These are phyloP conservation scores for Ips typographus DNA, from an alignment of 1,140 invertebrate genomes.

Conservation along the genomic window DNA sequence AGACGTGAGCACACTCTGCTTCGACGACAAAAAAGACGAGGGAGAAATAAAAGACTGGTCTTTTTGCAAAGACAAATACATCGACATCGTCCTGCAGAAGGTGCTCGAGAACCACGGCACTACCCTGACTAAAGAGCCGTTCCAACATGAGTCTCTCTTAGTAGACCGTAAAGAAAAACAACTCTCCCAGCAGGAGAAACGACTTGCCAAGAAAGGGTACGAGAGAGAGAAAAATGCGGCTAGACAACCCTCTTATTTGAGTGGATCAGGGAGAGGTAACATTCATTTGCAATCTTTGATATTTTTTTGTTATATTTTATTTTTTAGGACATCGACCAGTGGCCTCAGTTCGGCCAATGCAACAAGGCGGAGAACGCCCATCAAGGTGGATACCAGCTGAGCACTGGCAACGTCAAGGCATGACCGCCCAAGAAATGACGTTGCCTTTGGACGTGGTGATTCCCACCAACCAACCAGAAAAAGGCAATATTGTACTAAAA, in stretches of 20 bases:
- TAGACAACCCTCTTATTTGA: conserved; percentile 61
- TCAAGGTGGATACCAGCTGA: conserved; percentile 78
- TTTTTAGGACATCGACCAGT: conserved; percentile 54
- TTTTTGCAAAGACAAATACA: conserved; percentile 69
- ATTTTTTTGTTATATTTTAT: conserved; percentile 2
- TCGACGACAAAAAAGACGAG: conserved; percentile 83
- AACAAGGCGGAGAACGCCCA: conserved; percentile 42
- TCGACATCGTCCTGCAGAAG: conserved; percentile 79
- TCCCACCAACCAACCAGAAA: conserved; percentile 86
- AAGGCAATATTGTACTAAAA: conserved; percentile 83
- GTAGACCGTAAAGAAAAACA: conserved; percentile 96
- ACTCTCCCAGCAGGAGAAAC: conserved; percentile 91
- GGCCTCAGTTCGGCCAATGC: conserved; percentile 60
- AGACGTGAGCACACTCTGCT: conserved; percentile 91
- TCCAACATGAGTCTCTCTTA: conserved; percentile 94
- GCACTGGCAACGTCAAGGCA: conserved; percentile 87
- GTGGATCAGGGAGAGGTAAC: conserved; percentile 57
- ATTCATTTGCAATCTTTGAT: not conserved
- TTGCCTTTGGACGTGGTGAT: conserved; percentile 91
- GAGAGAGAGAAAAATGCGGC: conserved; percentile 91
- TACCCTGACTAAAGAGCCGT: conserved; percentile 85
- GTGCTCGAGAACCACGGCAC: conserved; percentile 65
- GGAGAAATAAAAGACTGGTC: conserved; percentile 72
- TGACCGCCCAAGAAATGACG: conserved; percentile 92
- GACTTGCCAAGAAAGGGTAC: conserved; percentile 89